A percentile compares a stretch with the other conserved stretches of the same genome.
Conservation (phyloP, 2,888 invertebrate genomes). For the Ceraclea dissimilis region DNA sequence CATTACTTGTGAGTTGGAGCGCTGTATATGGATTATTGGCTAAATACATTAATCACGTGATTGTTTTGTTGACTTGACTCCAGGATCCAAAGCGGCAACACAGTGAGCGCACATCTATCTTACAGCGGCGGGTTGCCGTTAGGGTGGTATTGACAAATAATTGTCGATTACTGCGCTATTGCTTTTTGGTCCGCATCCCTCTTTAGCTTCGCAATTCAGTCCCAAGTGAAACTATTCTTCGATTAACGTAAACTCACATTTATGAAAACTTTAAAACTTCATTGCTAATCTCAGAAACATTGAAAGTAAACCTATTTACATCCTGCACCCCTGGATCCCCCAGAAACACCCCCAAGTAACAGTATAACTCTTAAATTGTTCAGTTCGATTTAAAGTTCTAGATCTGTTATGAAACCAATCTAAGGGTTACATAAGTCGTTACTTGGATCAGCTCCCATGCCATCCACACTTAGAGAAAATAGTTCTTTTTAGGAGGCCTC, state of each 20-base stretch:
- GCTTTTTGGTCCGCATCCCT: not conserved
- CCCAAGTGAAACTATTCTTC: not conserved
- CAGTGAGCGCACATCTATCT: not conserved
- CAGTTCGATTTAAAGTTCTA: too few relatives aligned
- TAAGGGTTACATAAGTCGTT: too few relatives aligned
- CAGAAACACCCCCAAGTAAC: too few relatives aligned
- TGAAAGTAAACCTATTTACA: too few relatives aligned
- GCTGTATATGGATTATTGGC: not conserved
- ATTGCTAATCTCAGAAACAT: too few relatives aligned
- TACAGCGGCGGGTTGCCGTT: not conserved
- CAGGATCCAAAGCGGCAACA: not conserved
- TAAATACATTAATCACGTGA: not conserved
- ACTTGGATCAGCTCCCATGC: too few relatives aligned
- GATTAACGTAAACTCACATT: not conserved
- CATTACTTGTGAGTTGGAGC: not conserved
- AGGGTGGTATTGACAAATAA: constrained; percentile 1
- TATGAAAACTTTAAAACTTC: too few relatives aligned
- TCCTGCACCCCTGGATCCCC: too few relatives aligned
- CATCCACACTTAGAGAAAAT: too few relatives aligned
- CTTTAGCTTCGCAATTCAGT: not conserved
- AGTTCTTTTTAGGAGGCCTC: too few relatives aligned
- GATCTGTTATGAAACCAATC: too few relatives aligned
- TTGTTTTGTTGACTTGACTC: constrained; percentile 1
- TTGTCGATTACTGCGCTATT: not conserved
- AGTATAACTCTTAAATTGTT: too few relatives aligned